Evolutionary conservation across 2,797 vertebrate genomes (phyloP).

Genomic region (Labeo calbasu): DNA sequence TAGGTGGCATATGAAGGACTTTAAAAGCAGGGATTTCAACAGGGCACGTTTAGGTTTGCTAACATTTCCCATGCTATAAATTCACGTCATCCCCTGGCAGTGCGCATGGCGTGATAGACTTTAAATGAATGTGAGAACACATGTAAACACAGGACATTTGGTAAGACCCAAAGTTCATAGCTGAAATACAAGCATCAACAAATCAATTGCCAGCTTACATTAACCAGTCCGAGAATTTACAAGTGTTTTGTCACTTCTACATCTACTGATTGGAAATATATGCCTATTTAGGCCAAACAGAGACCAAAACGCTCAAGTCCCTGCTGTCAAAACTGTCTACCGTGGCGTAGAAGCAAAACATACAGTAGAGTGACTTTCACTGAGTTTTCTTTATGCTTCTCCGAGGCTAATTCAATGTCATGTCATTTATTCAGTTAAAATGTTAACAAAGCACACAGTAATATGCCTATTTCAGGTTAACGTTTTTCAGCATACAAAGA

Average conservation of each 20-base stretch:
- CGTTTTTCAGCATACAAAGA: slow-evolving; percentile 7
- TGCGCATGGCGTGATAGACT: not conserved
- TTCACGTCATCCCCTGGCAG: not conserved
- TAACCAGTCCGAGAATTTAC: slow-evolving; percentile 57
- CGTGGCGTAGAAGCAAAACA: slow-evolving; percentile 61
- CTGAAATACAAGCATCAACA: slow-evolving; percentile 61
- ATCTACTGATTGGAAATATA: slow-evolving; percentile 50
- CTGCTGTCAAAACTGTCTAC: slow-evolving; percentile 63
- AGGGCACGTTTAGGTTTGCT: slow-evolving; percentile 36
- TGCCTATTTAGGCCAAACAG: slow-evolving; percentile 27
- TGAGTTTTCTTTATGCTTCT: slow-evolving; percentile 63
- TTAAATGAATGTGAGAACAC: slow-evolving; percentile 52
- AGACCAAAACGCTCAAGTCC: slow-evolving; percentile 47
- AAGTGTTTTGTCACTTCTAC: slow-evolving; percentile 56
- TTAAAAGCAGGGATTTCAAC: not conserved
- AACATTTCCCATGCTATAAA: slow-evolving; percentile 21
- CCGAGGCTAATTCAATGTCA: slow-evolving; percentile 54
- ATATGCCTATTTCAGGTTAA: slow-evolving; percentile 2
- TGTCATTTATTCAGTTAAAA: slow-evolving; percentile 61
- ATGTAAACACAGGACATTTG: slow-evolving; percentile 52
- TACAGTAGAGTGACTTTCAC: slow-evolving; percentile 50
- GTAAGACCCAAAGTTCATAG: slow-evolving; percentile 19
- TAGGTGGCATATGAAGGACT: not conserved
- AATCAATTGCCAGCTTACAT: slow-evolving; percentile 57
- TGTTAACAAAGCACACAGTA: slow-evolving; percentile 36